Percentiles rank a stretch among this genome's conserved stretches.
These are phyloP conservation scores for Catostomus latipinnis DNA, from an alignment of 2,797 vertebrate genomes.

Conservation along the genomic window DNA sequence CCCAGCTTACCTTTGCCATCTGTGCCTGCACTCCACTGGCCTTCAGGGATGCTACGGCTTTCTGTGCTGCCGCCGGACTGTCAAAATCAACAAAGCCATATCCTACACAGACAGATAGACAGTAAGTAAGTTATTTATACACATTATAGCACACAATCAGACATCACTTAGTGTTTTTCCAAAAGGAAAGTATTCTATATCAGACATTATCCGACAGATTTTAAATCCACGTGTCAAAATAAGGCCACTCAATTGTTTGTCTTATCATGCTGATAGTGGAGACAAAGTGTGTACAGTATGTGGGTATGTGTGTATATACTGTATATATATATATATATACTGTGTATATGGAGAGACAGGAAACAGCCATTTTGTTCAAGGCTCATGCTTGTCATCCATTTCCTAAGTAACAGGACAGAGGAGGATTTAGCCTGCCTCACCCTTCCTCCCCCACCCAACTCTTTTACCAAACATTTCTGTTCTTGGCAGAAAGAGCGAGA, in stretches of 20 bases:
- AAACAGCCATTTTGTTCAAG: conserved; percentile 47
- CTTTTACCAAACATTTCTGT: conserved; percentile 22
- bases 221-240: conserved; percentile 26
- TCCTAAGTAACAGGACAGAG: conserved; percentile 47
- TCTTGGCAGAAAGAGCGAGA: conserved; percentile 12
- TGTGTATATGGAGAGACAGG: conserved; percentile 20
- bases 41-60: conserved; percentile 97
- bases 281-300: conserved; percentile 32
- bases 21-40: conserved; percentile 98
- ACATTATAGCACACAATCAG: not conserved
- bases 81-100: conserved; percentile 99
- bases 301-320: conserved; percentile 19
- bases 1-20: conserved; percentile 94
- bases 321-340: no score
- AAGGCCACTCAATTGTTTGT: conserved; percentile 23
- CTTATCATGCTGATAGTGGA: conserved; percentile 34
- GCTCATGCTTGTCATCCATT: conserved; percentile 53
- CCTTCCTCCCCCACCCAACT: conserved; percentile 9
- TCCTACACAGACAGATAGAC: conserved; percentile 76
- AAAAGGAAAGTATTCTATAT: conserved; percentile 14
- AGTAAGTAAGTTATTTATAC: conserved; percentile 20
- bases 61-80: conserved; percentile 97
- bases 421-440: conserved; percentile 33
- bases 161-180: conserved; percentile 15
- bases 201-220: conserved; percentile 31